Evolutionary conservation across 2,797 vertebrate species (phyloP), one percentile per base, ranked within the genome.

Genomic region (Phyllotis vaccarum): DNA sequence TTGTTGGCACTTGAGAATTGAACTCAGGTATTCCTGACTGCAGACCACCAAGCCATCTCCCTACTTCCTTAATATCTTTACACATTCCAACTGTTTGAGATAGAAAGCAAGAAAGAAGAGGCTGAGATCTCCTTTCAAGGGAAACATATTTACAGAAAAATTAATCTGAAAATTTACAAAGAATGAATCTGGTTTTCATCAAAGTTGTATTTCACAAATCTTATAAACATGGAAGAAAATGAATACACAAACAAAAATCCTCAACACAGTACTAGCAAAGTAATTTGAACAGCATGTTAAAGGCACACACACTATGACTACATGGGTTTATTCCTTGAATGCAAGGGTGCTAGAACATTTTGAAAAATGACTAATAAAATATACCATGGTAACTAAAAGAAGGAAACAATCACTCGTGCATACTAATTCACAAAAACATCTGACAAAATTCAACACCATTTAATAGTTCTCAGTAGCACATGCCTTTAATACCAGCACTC

Each of bases 131-230:
- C 43, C 89, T 94, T 79, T 54, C 83, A 76, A 70, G 62, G 66
- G 34, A 95, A 91, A 80, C 22, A 88, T 80, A 70, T 70, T 95
- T 52, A 93, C 43, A 58, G 85, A 91, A 90, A 27, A 86, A 79
- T 79, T 74, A 56, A 82, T 46, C 3, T 89, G 37, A 93, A 85
- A 78, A 85, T 3, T 13, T 56, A 87, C 66, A 17, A 92, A 88
- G 92, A 87, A 60, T 58, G 16, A 49, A 74, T 92, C 21, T 34
- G 22, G 56, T 31, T 68, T 79, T 70, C 64, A 88, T 89, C 37
- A 93, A 54, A 95, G 91, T 4, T 81, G n/a, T 62, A 78, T 74
- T 87, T 74, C 85, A 70, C 17, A 91, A 81, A 64, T 88, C 37
- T 54, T 60, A 16, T 66, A 34, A 89, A 68, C 11, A 27, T 72